Conservation (phyloP, 1,140 invertebrate species). For the Sesamia nonagrioides region DNA sequence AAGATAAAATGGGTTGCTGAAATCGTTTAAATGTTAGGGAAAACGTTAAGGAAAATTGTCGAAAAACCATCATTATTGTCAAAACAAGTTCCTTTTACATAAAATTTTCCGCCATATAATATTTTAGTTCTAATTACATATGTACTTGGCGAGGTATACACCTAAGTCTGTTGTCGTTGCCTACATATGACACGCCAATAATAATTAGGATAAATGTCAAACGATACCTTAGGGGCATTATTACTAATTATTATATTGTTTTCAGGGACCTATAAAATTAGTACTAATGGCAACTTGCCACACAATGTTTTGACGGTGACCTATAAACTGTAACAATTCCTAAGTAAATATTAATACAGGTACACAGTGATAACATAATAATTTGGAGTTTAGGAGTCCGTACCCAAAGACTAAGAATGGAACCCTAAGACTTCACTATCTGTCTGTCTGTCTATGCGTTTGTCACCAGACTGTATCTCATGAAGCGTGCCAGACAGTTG, state of each 20-base stretch:
- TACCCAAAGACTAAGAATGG: no score
- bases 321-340: not conserved
- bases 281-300: not conserved
- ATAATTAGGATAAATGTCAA: constrained; percentile 17
- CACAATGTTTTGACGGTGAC: not conserved
- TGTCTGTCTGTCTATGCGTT: no score
- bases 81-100: not conserved
- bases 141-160: no score
- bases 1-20: no score
- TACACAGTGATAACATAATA: no score
- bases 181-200: not conserved
- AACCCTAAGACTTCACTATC: no score
- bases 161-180: not conserved
- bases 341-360: no score
- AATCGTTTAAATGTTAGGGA: not conserved
- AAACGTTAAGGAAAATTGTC: not conserved
- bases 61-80: not conserved
- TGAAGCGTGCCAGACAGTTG: no score
- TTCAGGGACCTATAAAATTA: not conserved
- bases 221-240: constrained; percentile 1
- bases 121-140: not conserved
- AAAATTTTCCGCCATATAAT: not conserved
- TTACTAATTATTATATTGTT: not conserved
- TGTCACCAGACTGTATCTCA: no score
- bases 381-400: no score